Evolutionary conservation across 2,888 invertebrate genomes (phyloP), one percentile per base, ranked within the genome.

Genomic region (Chrysolina oricalcia): DNA sequence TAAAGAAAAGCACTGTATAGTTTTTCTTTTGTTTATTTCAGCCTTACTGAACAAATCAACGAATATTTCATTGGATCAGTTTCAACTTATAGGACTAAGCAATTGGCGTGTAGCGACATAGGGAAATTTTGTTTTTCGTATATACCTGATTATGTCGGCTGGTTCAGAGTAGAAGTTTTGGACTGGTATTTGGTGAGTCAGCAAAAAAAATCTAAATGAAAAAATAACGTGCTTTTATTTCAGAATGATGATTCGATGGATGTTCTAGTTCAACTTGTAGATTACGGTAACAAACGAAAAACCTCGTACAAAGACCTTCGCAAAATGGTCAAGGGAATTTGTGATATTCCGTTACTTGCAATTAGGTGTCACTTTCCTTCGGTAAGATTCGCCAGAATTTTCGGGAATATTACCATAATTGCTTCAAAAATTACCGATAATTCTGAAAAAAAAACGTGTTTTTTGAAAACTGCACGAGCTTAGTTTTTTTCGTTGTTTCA

Each of bases 341-440:
- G 76, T 35, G 19, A 77, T 1, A 77, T 83, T 46, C 84, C 85
- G 0, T 81, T 78, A 75, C 56, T 85, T 21, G 82, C 85, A 0
- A 70, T 83, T 15, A 78, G 75, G 59, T 85, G 85, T 64, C 82
- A 85, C 73, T 80, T 85, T 56, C 81, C 84, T 19, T 69, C 73
- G 74, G 82, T 83, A 81, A 79, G 74, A 64, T 53, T 59, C 8
- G 3, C 2, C 1, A 27, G 15, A 13, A 53, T 56, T 5, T 53
- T 5, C 19, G 10, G 5, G 5, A 17, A 2, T 53, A 19, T 15
- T 15, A 48, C 5, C 46, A n/a, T 46, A n/a, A n/a, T 46, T 46
- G 0, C 3, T 11, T 46, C 43, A 46, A 5, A 15, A 46, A 46
- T 15, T 46, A 6, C 15, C 15, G 43, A 15, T 46, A 50, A n/a